phyloP scores from a whole-genome alignment of 2,888 invertebrate genomes.

The Cephus rjabovi region DNA sequence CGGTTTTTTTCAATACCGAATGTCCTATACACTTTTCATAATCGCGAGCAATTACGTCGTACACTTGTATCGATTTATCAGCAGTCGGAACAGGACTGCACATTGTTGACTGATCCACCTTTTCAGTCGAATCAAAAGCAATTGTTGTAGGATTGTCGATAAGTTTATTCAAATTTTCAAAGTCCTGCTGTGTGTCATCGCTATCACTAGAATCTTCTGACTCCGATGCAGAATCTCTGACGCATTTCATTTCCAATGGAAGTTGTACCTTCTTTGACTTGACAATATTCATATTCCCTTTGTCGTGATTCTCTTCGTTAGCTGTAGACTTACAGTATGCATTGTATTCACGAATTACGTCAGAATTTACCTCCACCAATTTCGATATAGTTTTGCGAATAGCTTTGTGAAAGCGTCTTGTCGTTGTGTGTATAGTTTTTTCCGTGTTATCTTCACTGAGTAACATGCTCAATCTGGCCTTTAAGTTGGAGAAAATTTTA shows the following conservation, averaged over 20 bases:
- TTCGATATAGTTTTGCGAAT: conserved; percentile 43
- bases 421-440: conserved; percentile 27
- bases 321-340: conserved; percentile 10
- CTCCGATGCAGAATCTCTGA: conserved; percentile 51
- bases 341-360: conserved; percentile 34
- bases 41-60: conserved; percentile 45
- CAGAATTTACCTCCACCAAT: conserved; percentile 50
- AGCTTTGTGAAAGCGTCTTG: conserved; percentile 44
- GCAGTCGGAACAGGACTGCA: conserved; percentile 3
- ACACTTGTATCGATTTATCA: conserved; percentile 48
- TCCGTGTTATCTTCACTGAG: conserved; percentile 4
- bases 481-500: conserved; percentile 37
- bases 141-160: not conserved
- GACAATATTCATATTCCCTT: conserved; percentile 44
- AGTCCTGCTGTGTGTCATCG: conserved; percentile 15
- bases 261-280: conserved; percentile 23
- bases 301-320: not conserved
- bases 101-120: not conserved
- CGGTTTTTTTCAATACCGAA: conserved; percentile 44
- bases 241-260: conserved; percentile 54
- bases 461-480: conserved; percentile 28
- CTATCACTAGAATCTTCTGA: conserved; percentile 27
- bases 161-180: not conserved
- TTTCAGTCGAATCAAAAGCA: not conserved
- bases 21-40: conserved; percentile 57